These are phyloP conservation scores for Eupithecia insigniata DNA, from an alignment of 2,888 invertebrate species.

Conservation along the genomic window DNA sequence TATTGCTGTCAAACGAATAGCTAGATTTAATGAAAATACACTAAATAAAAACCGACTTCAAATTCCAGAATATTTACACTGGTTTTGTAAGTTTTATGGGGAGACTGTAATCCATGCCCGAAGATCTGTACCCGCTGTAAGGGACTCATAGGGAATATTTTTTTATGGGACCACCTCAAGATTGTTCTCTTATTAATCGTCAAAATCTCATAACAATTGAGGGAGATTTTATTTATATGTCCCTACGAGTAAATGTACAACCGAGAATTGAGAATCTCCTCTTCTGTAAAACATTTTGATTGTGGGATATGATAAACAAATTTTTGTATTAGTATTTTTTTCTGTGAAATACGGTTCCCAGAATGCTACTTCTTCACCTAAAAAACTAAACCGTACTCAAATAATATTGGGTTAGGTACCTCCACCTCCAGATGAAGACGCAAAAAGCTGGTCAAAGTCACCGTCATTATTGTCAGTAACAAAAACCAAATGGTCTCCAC, in stretches of 20 bases:
- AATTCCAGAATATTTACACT: no score
- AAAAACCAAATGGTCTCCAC: constrained; percentile 52
- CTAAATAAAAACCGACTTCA: background rate
- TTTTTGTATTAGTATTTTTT: background rate
- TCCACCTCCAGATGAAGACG: constrained; percentile 41
- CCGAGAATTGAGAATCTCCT: no score
- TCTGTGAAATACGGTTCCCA: background rate
- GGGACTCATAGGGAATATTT: no score
- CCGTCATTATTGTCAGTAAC: constrained; percentile 54
- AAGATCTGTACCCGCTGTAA: no score
- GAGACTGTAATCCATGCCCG: no score
- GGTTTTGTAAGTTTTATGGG: no score
- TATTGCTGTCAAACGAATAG: background rate
- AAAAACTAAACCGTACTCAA: background rate
- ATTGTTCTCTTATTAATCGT: no score
- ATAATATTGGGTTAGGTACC: constrained; percentile 25
- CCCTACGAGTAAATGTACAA: no score
- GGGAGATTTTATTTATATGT: no score
- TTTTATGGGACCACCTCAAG: no score
- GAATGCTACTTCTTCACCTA: background rate
- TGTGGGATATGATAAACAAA: background rate
- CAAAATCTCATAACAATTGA: no score
- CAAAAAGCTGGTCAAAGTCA: constrained; percentile 45
- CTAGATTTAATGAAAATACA: background rate
- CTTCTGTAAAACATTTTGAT: no score